Evolutionary conservation across 2,888 invertebrate genomes (phyloP).

Genomic region (Cantharis flavilabris): DNA sequence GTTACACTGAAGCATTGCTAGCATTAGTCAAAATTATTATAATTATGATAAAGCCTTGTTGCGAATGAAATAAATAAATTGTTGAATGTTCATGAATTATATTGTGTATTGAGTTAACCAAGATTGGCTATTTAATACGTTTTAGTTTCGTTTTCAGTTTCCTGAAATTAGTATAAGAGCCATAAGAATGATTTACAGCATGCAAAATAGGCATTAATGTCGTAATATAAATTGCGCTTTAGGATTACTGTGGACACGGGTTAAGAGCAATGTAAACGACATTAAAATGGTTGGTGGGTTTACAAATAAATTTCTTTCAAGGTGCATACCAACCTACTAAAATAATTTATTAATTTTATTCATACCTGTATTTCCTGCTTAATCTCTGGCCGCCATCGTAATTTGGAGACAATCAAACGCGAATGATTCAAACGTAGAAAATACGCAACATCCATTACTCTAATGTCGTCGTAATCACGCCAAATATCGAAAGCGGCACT

Average conservation of each 20-base stretch:
- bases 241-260: slow-evolving; percentile 17
- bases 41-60: background rate
- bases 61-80: background rate
- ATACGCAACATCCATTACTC: slow-evolving; percentile 76
- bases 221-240: slow-evolving; percentile 13
- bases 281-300: slow-evolving; percentile 6
- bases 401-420: slow-evolving; percentile 75
- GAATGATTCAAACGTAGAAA: slow-evolving; percentile 84
- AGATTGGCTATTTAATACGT: slow-evolving; percentile 5
- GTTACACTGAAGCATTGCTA: background rate
- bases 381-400: slow-evolving; percentile 80
- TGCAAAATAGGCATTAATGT: slow-evolving; percentile 21
- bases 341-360: background rate
- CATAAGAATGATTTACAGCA: slow-evolving; percentile 17
- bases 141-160: slow-evolving; percentile 15
- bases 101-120: slow-evolving; percentile 6
- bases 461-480: slow-evolving; percentile 81
- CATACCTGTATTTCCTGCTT: slow-evolving; percentile 63
- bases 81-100: background rate
- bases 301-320: slow-evolving; percentile 6
- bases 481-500: slow-evolving; percentile 77
- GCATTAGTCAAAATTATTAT: background rate
- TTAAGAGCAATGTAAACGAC: slow-evolving; percentile 15
- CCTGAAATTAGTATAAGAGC: slow-evolving; percentile 17
- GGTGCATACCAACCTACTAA: background rate